Base-by-base conservation (phyloP, 2,797 vertebrate genomes). In the Rousettus madagascariensis region DNA sequence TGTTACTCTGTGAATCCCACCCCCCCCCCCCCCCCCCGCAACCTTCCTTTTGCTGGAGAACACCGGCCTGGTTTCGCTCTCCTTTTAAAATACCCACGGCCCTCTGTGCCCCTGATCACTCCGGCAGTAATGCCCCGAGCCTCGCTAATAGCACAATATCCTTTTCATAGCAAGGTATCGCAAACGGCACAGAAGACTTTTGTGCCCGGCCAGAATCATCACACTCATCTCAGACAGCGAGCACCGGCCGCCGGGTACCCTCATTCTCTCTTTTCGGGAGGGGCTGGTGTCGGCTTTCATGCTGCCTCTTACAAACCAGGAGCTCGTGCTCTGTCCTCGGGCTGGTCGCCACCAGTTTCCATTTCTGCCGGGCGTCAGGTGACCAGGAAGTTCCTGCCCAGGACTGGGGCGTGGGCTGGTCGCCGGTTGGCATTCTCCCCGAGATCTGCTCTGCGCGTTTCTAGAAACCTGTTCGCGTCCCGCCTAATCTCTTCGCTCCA, bases 11-110 rank as follows among this genome's bases (percentile, higher is more conserved):
- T 26, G 36, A 77, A 26, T 69, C 71, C 59, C 57, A 66, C 22
- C 38, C 59, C 57, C 71, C 22, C 38, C 3, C 38, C 57, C 41
- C 8, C 71, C 22, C 38, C 3, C 38, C 57, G 36, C 8, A 10
- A 24, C 65, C 85, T 86, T 80, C 46, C 41, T 49, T 79, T 82
- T 51, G 82, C 79, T 59, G 38, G 85, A 91, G 75, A 83, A 36
- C 6, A 43, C 33, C 78, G 46, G 28, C 20, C 71, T 85, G 33
- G 10, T 97, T 95, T 97, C 86, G 86, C 46, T 92, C 88, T 87
- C 91, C 94, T 96, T 85, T 92, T 78, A 46, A 97, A 96, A 92
- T 92, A 96, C 86, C 74, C 93, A 46, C 51, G 9, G 51, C 94
- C 36, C 95, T 87, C 92, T 91, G 94, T 82, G 61, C 61, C 46